Conservation (phyloP, 2,113 vertebrate species). For the Triplophysa dalaica region DNA sequence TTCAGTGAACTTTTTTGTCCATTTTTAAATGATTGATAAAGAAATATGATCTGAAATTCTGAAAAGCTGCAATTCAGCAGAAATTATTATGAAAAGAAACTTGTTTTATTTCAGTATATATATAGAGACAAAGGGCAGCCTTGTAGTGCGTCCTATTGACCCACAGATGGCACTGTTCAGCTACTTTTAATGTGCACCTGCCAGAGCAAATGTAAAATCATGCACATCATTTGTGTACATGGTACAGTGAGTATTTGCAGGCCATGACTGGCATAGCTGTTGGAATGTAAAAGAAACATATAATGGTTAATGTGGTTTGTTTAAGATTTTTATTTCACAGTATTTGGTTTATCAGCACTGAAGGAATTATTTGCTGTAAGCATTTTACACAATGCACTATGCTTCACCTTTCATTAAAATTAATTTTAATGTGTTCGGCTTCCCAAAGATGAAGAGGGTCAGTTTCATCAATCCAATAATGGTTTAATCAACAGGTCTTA, state of each 20-base stretch:
- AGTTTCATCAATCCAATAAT: background rate
- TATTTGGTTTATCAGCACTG: background rate
- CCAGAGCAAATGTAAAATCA: background rate
- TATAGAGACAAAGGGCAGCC: no score
- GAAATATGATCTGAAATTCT: no score
- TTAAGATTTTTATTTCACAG: background rate
- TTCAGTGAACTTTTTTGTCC: no score
- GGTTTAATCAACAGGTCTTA: constrained; percentile 4
- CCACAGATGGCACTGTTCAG: constrained; percentile 43
- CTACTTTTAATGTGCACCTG: background rate
- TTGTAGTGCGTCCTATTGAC: background rate
- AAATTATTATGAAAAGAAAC: background rate
- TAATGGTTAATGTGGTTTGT: background rate
- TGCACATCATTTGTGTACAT: background rate
- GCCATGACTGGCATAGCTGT: background rate
- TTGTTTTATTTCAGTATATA: no score
- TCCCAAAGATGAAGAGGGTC: background rate
- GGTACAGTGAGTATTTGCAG: background rate
- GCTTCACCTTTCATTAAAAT: background rate
- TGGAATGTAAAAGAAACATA: no score
- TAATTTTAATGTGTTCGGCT: constrained; percentile 1
- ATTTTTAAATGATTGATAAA: no score
- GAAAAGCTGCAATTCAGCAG: no score
- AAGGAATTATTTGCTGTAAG: background rate
- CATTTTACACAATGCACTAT: background rate